phyloP scores from a whole-genome alignment of 1,140 invertebrate species.

The Scaptomyza pallida region DNA sequence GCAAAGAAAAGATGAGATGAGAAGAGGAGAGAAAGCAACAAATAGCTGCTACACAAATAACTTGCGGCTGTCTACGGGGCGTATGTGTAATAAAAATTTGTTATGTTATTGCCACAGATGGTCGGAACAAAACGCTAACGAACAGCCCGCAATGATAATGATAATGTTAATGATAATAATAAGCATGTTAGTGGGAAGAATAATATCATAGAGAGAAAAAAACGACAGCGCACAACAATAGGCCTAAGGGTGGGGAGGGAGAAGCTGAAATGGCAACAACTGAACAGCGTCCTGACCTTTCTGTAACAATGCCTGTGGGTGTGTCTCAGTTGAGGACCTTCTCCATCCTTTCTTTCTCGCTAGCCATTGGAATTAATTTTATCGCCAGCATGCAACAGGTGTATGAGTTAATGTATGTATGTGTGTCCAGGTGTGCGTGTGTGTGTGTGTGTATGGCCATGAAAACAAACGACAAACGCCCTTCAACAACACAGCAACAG shows the following conservation, averaged over 20 bases:
- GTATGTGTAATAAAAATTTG: slow-evolving; percentile 68
- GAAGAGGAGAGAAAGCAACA: not conserved
- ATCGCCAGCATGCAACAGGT: slow-evolving; percentile 67
- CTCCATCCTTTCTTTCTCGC: not conserved
- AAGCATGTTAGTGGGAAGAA: slow-evolving; percentile 24
- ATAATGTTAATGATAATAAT: slow-evolving; percentile 37
- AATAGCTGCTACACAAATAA: slow-evolving; percentile 9
- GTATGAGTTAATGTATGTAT: slow-evolving; percentile 19
- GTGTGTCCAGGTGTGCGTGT: slow-evolving; percentile 1
- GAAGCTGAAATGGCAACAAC: slow-evolving; percentile 15
- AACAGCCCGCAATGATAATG: slow-evolving; percentile 44
- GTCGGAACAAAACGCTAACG: slow-evolving; percentile 42
- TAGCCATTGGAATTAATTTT: slow-evolving; percentile 70
- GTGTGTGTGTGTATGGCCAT: slow-evolving; percentile 41
- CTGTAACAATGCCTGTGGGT: slow-evolving; percentile 27
- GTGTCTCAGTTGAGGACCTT: slow-evolving; percentile 10
- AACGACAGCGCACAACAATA: slow-evolving; percentile 11
- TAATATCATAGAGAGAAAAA: not conserved
- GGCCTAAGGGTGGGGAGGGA: not conserved
- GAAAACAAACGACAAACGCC: slow-evolving; percentile 57
- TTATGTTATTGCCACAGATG: slow-evolving; percentile 32
- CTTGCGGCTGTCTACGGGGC: slow-evolving; percentile 37
- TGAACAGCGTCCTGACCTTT: slow-evolving; percentile 31
- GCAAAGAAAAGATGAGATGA: not conserved
- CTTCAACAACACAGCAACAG: slow-evolving; percentile 21